A percentile compares a stretch with the other conserved stretches of the same genome.
phyloP scores from a whole-genome alignment of 2,888 invertebrate species.

The Drosophila conformis region DNA sequence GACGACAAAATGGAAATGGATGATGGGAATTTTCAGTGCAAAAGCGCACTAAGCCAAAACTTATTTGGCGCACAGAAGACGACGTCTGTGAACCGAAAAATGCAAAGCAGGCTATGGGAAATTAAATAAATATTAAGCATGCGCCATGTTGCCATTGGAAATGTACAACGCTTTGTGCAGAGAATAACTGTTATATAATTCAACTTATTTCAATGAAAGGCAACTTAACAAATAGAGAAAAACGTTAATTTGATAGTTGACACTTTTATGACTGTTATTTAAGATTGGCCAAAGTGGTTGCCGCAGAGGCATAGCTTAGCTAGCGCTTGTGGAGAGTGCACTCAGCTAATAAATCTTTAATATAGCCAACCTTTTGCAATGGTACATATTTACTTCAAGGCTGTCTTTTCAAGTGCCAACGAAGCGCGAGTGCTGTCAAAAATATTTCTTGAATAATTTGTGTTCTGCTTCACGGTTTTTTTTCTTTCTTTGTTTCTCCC shows the following conservation, averaged over 20 bases:
- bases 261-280: slow-evolving; percentile 39
- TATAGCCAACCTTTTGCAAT: slow-evolving; percentile 55
- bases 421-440: slow-evolving; percentile 73
- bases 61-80: slow-evolving; percentile 36
- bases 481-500: neutral
- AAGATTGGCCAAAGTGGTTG: slow-evolving; percentile 40
- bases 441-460: slow-evolving; percentile 78
- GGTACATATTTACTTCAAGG: slow-evolving; percentile 65
- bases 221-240: neutral
- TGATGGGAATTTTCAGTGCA: slow-evolving; percentile 61
- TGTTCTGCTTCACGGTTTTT: slow-evolving; percentile 54
- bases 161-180: slow-evolving; percentile 5
- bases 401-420: slow-evolving; percentile 75
- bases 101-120: slow-evolving; percentile 30
- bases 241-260: slow-evolving; percentile 10
- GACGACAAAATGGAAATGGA: slow-evolving; percentile 76
- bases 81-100: slow-evolving; percentile 31
- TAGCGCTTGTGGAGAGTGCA: slow-evolving; percentile 59
- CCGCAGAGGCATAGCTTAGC: slow-evolving; percentile 48
- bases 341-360: slow-evolving; percentile 81
- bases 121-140: slow-evolving; percentile 64
- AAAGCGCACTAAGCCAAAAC: slow-evolving; percentile 59
- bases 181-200: neutral
- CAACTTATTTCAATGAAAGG: neutral
- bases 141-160: slow-evolving; percentile 33